Percentiles rank a stretch among this genome's conserved stretches.
These are phyloP conservation scores for Nomada ferruginata DNA, from an alignment of 2,888 invertebrate genomes.

Conservation along the genomic window DNA sequence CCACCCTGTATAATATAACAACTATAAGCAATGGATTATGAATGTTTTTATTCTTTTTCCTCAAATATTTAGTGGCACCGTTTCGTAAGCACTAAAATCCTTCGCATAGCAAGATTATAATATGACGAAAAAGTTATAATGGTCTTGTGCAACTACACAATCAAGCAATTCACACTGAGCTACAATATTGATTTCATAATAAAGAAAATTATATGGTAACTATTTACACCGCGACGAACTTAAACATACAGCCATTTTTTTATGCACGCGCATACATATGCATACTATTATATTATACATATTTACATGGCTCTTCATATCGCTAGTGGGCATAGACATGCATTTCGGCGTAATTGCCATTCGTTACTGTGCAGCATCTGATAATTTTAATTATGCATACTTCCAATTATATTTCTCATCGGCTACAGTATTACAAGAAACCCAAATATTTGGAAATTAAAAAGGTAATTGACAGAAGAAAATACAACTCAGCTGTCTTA, in stretches of 20 bases:
- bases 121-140: neutral
- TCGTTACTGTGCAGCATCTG: neutral
- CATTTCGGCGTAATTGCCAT: neutral
- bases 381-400: neutral
- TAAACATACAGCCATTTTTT: slow-evolving; percentile 5
- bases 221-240: slow-evolving; percentile 12
- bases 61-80: neutral
- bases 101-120: neutral
- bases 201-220: neutral
- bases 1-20: neutral
- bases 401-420: neutral
- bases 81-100: neutral
- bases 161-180: slow-evolving; percentile 1
- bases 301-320: neutral
- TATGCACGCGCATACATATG: neutral
- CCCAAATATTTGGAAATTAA: neutral
- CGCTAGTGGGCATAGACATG: neutral
- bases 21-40: neutral
- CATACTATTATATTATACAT: slow-evolving; percentile 7
- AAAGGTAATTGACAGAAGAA: neutral
- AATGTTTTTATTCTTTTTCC: neutral
- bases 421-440: neutral
- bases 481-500: neutral
- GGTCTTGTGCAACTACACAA: neutral
- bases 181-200: slow-evolving; percentile 10